Conservation (phyloP, 2,888 invertebrate species). For the Tetragonula carbonaria region DNA sequence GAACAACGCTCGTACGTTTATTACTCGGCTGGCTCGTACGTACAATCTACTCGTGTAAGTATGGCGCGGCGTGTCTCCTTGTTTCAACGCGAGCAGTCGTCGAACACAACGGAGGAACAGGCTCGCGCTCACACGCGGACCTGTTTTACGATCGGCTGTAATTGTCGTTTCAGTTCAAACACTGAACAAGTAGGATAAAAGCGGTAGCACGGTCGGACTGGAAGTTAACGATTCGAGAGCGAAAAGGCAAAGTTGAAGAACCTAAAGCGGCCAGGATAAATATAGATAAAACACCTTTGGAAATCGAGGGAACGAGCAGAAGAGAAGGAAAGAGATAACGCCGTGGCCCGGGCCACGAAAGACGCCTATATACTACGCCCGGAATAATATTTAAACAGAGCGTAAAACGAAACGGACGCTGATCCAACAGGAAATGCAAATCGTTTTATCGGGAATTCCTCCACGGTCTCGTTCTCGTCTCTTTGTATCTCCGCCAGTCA, state of each 20-base stretch:
- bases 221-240: constrained; percentile 11
- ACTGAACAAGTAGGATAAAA: background rate
- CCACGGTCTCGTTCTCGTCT: background rate
- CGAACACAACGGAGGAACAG: background rate
- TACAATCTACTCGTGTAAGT: background rate
- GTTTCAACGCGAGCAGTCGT: constrained; percentile 13
- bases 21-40: background rate
- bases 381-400: constrained; percentile 73
- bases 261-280: constrained; percentile 27
- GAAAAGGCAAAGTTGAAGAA: constrained; percentile 37
- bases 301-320: background rate
- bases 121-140: constrained; percentile 23
- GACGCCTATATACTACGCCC: background rate
- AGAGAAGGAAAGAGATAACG: background rate
- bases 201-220: background rate
- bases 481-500: constrained; percentile 6
- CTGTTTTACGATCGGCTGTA: constrained; percentile 43
- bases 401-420: constrained; percentile 44
- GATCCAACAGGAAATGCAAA: constrained; percentile 64
- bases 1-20: background rate
- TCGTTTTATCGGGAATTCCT: constrained; percentile 65
- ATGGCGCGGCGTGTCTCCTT: constrained; percentile 8
- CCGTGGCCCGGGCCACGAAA: too few species aligned
- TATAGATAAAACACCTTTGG: constrained; percentile 43
- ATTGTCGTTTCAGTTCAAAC: constrained; percentile 41